Conservation (phyloP, 1,140 invertebrate genomes). For the Drosophila sturtevanti region DNA sequence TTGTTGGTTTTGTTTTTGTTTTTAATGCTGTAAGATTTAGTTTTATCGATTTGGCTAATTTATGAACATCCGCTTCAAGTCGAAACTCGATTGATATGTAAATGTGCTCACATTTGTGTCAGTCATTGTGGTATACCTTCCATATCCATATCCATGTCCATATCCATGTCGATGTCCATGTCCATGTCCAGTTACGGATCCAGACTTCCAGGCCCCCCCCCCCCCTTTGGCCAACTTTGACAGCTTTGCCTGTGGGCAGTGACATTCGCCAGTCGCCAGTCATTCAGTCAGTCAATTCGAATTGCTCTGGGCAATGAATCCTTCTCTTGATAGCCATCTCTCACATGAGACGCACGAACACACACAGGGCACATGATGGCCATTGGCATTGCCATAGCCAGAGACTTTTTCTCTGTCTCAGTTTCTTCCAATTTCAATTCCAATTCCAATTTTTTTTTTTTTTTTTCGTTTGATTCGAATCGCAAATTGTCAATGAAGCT, state of each 20-base stretch:
- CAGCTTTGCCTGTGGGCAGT: slow-evolving; percentile 28
- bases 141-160: slow-evolving; percentile 2
- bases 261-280: not conserved
- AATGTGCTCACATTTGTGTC: slow-evolving; percentile 81
- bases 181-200: not conserved
- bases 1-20: slow-evolving; percentile 72
- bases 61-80: slow-evolving; percentile 78
- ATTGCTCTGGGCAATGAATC: slow-evolving; percentile 70
- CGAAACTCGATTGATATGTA: slow-evolving; percentile 72
- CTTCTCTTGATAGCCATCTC: slow-evolving; percentile 67
- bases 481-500: slow-evolving; percentile 26
- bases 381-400: not conserved
- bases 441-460: no score
- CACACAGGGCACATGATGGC: slow-evolving; percentile 44
- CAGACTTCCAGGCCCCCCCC: no score
- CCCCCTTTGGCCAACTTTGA: slow-evolving; percentile 24
- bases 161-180: not conserved
- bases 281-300: slow-evolving; percentile 34
- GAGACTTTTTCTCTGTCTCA: not conserved
- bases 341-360: slow-evolving; percentile 72
- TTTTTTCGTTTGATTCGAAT: slow-evolving; percentile 54
- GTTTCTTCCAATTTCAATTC: not conserved
- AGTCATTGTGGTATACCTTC: slow-evolving; percentile 49
- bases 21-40: slow-evolving; percentile 49
- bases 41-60: slow-evolving; percentile 82